These are phyloP conservation scores for Lycaena phlaeas DNA, from an alignment of 2,888 invertebrate species.

Conservation along the genomic window DNA sequence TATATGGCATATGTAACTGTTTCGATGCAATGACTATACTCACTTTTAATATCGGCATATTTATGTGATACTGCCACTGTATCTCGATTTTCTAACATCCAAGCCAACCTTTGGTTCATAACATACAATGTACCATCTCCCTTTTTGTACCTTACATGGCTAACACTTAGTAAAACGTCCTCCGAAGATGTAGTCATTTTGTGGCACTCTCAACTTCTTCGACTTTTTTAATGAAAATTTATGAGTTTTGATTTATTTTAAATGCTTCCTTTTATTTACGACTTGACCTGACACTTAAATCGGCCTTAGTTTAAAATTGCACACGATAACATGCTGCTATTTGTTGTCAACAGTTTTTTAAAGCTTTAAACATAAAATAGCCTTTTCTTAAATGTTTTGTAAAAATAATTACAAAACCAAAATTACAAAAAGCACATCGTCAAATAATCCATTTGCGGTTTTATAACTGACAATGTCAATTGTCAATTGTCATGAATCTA, in stretches of 20 bases:
- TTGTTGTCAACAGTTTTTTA: background rate
- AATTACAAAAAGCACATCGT: conserved; percentile 47
- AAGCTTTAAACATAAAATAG: conserved; percentile 5
- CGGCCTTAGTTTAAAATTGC: background rate
- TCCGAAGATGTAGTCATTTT: conserved; percentile 91
- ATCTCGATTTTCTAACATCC: conserved; percentile 95
- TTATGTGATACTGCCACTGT: conserved; percentile 94
- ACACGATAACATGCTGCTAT: background rate
- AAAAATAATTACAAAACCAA: conserved; percentile 34
- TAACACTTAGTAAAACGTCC: conserved; percentile 94
- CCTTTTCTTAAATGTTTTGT: conserved; percentile 12
- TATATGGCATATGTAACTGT: too few species aligned
- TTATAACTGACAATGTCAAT: conserved; percentile 30
- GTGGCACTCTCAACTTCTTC: background rate
- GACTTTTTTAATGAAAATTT: background rate
- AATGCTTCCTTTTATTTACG: conserved; percentile 8
- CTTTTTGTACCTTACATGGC: conserved; percentile 95
- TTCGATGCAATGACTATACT: conserved; percentile 31
- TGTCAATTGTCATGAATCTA: conserved; percentile 10
- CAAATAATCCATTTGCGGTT: conserved; percentile 50
- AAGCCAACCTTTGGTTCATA: conserved; percentile 95
- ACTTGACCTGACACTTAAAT: background rate
- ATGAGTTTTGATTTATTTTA: background rate
- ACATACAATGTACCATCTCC: conserved; percentile 96
- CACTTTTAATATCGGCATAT: conserved; percentile 97